Evolutionary conservation across 2,888 invertebrate genomes (phyloP).

Genomic region (Drosophila paranaensis): DNA sequence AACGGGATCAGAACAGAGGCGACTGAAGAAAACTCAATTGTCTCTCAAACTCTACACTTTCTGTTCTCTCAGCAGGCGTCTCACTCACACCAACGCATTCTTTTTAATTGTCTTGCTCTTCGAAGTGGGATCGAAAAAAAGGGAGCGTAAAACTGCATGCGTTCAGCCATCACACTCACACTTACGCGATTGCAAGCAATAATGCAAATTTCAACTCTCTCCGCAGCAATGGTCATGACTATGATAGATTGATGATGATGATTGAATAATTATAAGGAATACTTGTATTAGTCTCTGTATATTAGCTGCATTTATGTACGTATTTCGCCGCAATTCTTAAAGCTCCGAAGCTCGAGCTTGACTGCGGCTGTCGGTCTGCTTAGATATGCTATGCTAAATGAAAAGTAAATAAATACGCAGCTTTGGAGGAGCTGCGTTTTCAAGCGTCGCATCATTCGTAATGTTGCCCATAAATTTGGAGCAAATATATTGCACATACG

Average conservation of each 20-base stretch:
- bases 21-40: not conserved
- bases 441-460: conserved; percentile 55
- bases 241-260: too few species aligned
- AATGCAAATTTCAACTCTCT: not conserved
- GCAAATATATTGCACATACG: conserved; percentile 63
- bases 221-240: too few species aligned
- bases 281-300: not conserved
- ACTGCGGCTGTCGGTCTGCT: conserved; percentile 2
- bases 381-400: conserved; percentile 37
- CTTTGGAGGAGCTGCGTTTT: conserved; percentile 30
- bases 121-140: not conserved
- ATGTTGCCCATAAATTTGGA: conserved; percentile 55
- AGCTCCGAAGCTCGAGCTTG: not conserved
- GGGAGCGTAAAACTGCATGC: not conserved
- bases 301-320: not conserved
- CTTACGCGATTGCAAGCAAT: not conserved
- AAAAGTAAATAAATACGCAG: conserved; percentile 56
- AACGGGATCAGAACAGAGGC: not conserved
- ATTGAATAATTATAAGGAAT: not conserved
- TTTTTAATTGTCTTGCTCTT: not conserved
- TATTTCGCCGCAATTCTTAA: not conserved
- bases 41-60: too few species aligned
- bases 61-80: too few species aligned
- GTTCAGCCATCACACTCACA: not conserved
- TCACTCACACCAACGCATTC: not conserved